Evolutionary conservation across 2,113 vertebrate species (phyloP), one percentile per base, ranked within the genome.

Genomic region (Centropus bengalensis): DNA sequence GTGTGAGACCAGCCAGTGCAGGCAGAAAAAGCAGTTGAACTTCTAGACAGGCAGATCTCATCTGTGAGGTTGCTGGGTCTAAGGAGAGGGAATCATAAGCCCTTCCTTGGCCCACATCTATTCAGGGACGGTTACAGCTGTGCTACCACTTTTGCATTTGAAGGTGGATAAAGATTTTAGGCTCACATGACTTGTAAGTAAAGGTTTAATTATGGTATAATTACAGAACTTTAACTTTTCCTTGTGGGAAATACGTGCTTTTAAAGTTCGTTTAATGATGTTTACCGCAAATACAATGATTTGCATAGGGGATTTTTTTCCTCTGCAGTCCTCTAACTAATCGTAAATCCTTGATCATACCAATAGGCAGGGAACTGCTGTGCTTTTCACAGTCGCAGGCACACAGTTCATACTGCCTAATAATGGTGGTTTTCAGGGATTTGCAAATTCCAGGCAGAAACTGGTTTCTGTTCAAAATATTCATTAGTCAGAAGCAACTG

Each of bases 211-310:
- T 73, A 92, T 26, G 62, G 63, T 80, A 45, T 94, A 95, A 96
- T 96, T 96, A 95, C 67, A 80, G 75, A 91, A 86, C 86, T 94
- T 77, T 5, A 93, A 86, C 86, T 95, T 94, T 82, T 92, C 91
- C 91, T 82, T 87, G 89, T 95, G 93, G 91, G 84, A 91, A 96
- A 89, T 81, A 2, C 0, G 0, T 56, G 87, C 95, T 85, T 94
- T 94, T 89, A 75, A 94, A 84, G 91, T 88, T 23, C 22, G 40
- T 36, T 21, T 87, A 93, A 90, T 96, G 79, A 90, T 95, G 86
- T 96, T 96, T 95, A 83, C 92, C 80, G 67, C 73, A 94, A 95
- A 92, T 54, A 88, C 88, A 93, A 47, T 78, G 52, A 80, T 90
- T 93, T 94, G 86, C 3, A 8, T 62, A 88, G 95, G 94, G 92